Evolutionary conservation across 1,140 invertebrate species (phyloP).

Genomic region (Pinna nobilis): DNA sequence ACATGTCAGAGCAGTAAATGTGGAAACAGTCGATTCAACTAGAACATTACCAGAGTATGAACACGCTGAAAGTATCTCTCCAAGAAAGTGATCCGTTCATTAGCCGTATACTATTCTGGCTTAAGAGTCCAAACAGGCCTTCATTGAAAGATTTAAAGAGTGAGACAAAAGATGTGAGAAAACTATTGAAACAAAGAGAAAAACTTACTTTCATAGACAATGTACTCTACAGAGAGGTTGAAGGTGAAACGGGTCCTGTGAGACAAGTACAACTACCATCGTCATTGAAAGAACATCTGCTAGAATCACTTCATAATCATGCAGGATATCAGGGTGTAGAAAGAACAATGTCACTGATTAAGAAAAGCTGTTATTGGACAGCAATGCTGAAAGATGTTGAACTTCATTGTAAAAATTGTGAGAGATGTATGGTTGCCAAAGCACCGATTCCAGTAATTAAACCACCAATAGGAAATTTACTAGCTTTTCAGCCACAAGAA

Average conservation of each 20-base stretch:
- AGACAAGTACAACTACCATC: neutral
- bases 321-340: slow-evolving; percentile 29
- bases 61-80: neutral
- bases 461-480: slow-evolving; percentile 21
- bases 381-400: slow-evolving; percentile 24
- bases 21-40: neutral
- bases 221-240: slow-evolving; percentile 3
- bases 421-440: slow-evolving; percentile 25
- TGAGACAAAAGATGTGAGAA: slow-evolving; percentile 1
- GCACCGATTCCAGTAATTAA: slow-evolving; percentile 18
- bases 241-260: neutral
- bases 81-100: slow-evolving; percentile 6
- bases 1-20: too few species aligned
- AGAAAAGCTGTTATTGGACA: slow-evolving; percentile 47
- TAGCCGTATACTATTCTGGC: slow-evolving; percentile 8
- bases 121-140: neutral
- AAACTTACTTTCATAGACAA: neutral
- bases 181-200: slow-evolving; percentile 16
- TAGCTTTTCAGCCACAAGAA: slow-evolving; percentile 39
- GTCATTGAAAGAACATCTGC: neutral
- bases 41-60: neutral
- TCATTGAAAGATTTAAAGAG: neutral
- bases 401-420: slow-evolving; percentile 25
- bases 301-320: slow-evolving; percentile 41
- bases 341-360: slow-evolving; percentile 17